These are phyloP conservation scores for Carassius carassius DNA, from an alignment of 2,113 vertebrate genomes.

Conservation along the genomic window DNA sequence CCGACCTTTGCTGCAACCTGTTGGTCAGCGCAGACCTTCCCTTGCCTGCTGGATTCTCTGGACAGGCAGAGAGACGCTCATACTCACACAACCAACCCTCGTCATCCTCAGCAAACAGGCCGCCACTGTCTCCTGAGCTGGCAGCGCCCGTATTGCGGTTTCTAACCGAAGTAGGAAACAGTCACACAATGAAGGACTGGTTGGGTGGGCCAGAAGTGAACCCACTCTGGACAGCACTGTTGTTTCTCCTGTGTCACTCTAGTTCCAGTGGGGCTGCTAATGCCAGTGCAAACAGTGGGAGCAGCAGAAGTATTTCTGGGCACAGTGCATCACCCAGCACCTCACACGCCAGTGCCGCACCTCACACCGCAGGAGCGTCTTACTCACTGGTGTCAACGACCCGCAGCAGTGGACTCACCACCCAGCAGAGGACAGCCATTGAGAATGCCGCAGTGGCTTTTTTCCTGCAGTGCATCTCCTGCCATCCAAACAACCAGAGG, in stretches of 20 bases:
- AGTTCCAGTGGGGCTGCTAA: constrained; percentile 82
- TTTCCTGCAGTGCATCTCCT: constrained; percentile 97
- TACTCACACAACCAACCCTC: constrained; percentile 66
- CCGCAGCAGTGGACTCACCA: constrained; percentile 83
- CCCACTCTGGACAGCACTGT: constrained; percentile 93
- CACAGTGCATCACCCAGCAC: constrained; percentile 64
- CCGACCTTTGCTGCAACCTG: constrained; percentile 88
- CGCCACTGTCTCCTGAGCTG: constrained; percentile 87
- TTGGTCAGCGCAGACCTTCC: constrained; percentile 84
- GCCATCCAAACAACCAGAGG: constrained; percentile 97
- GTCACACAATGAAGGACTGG: constrained; percentile 99
- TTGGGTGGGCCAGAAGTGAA: constrained; percentile 95
- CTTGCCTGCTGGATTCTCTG: constrained; percentile 69
- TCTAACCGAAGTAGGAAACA: constrained; percentile 96
- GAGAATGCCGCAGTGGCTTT: constrained; percentile 98
- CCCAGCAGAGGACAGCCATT: constrained; percentile 93
- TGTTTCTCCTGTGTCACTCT: constrained; percentile 96
- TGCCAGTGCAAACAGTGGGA: constrained; percentile 60
- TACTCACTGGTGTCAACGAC: constrained; percentile 77
- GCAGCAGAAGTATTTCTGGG: constrained; percentile 24
- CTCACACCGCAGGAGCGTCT: constrained; percentile 69
- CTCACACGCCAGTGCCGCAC: constrained; percentile 73
- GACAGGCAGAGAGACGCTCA: constrained; percentile 72
- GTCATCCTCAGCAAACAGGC: constrained; percentile 76
- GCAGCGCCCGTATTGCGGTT: constrained; percentile 94